Conservation (phyloP, 92 coral and sea anemone genomes). For the Micromussa lordhowensis region DNA sequence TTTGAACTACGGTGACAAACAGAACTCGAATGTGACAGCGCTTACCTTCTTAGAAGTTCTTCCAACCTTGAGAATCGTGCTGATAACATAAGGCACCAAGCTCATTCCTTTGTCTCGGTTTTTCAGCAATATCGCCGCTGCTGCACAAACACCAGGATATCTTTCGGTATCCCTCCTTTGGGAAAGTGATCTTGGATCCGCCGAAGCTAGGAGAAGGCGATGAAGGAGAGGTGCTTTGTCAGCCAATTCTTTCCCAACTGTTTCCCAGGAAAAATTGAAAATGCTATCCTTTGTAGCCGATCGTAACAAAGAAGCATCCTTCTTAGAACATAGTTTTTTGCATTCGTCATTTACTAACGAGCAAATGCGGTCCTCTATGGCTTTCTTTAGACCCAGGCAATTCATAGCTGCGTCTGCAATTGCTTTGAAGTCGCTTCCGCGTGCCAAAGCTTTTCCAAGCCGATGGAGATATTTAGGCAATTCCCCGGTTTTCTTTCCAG, state of each 20-base stretch:
- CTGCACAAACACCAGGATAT: conserved; percentile 13
- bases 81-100: conserved; percentile 55
- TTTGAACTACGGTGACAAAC: too few species aligned
- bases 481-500: conserved; percentile 19
- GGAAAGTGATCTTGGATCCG: too few species aligned
- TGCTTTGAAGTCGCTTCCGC: conserved; percentile 13
- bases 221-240: conserved; percentile 25
- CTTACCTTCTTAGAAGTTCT: conserved; percentile 44
- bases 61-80: conserved; percentile 36
- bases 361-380: conserved; percentile 21
- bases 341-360: conserved; percentile 16
- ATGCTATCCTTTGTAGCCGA: conserved; percentile 40
- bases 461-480: conserved; percentile 34
- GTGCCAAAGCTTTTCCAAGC: conserved; percentile 38
- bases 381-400: neutral
- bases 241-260: conserved; percentile 8
- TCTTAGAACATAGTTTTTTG: conserved; percentile 31
- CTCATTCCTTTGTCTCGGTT: conserved; percentile 48
- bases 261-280: conserved; percentile 32
- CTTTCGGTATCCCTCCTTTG: too few species aligned
- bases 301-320: conserved; percentile 21
- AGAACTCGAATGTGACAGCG: too few species aligned
- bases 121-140: conserved; percentile 59
- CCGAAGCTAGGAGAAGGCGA: too few species aligned
- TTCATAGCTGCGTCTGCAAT: conserved; percentile 36